Base-by-base conservation (phyloP, 2,797 vertebrate species). In the Chelmon rostratus region DNA sequence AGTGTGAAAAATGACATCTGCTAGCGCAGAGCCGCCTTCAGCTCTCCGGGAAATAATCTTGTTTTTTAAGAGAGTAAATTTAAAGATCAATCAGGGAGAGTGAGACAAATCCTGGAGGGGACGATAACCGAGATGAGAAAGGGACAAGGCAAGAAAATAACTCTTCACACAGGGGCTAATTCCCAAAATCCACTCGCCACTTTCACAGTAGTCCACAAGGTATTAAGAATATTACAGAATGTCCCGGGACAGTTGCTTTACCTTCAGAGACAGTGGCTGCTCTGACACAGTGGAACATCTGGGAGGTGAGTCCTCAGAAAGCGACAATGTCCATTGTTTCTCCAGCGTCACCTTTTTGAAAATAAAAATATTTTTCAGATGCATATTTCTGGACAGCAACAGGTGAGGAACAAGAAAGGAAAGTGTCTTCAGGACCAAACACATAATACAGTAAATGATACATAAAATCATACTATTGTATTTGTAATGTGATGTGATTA, bases 1-100 rank as follows among this genome's bases (percentile, higher is more conserved):
- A 46, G 76, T 68, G 90, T 97, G 96, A 98, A 95, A 96, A 97
- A 97, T 94, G 90, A 95, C 96, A 97, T 96, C 95, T 97, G 96
- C 95, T 93, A 88, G 93, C 89, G 93, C 93, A 78, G 90, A 96
- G 93, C 94, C 96, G 96, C 96, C 94, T 90, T 88, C 88, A 92
- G 94, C 89, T 93, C 94, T 96, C 90, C 95, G 89, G 94, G 96
- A 97, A 96, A 94, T 95, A 95, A 95, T 95, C 90, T 92, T 96
- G 94, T 96, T 97, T 97, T 97, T 96, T 89, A 92, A 96, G 94
- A 91, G 94, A 96, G 96, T 96, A 96, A 92, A 96, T 95, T 94
- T 89, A 83, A 93, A 7, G 95, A 97, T 97, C 96, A 97, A 97
- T 97, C 95, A 96, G 80, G 49, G 79, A 83, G 81, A 86, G 90